Conservation (phyloP, 92 coral and sea anemone genomes). For the Epizoanthus stellaris region DNA sequence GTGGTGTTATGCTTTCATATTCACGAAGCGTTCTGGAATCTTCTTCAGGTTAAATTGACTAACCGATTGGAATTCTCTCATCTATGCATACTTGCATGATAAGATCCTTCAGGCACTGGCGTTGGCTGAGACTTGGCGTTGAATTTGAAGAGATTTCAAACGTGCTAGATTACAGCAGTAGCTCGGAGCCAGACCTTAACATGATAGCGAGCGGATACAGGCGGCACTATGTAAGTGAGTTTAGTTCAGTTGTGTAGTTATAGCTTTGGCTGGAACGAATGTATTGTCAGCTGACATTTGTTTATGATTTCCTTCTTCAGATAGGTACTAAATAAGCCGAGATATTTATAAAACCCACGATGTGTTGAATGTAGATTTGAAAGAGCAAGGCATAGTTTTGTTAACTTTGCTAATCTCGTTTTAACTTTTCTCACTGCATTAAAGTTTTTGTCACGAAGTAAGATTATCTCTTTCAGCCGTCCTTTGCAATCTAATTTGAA, state of each 20-base stretch:
- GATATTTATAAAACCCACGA: background rate
- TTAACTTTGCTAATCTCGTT: background rate
- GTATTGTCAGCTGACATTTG: background rate
- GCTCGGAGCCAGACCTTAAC: constrained; percentile 10
- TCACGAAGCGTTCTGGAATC: background rate
- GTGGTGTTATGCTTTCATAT: background rate
- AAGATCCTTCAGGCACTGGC: constrained; percentile 17
- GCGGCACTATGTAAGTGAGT: constrained; percentile 22
- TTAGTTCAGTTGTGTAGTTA: background rate
- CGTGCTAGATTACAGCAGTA: constrained; percentile 8
- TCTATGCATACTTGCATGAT: constrained; percentile 24
- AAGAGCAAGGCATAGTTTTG: background rate
- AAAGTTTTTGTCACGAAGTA: no score
- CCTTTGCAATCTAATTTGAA: background rate
- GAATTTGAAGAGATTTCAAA: constrained; percentile 26
- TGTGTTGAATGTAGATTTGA: background rate
- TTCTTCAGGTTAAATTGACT: background rate
- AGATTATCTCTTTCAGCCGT: no score
- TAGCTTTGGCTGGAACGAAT: background rate
- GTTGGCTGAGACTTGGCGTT: constrained; percentile 16
- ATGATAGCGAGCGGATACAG: constrained; percentile 35
- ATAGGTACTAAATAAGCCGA: background rate
- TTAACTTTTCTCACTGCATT: no score
- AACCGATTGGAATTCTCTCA: background rate
- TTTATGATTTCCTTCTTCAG: constrained; percentile 5